Conservation (phyloP, 2,797 vertebrate species). For the Craterocephalus amniculus region DNA sequence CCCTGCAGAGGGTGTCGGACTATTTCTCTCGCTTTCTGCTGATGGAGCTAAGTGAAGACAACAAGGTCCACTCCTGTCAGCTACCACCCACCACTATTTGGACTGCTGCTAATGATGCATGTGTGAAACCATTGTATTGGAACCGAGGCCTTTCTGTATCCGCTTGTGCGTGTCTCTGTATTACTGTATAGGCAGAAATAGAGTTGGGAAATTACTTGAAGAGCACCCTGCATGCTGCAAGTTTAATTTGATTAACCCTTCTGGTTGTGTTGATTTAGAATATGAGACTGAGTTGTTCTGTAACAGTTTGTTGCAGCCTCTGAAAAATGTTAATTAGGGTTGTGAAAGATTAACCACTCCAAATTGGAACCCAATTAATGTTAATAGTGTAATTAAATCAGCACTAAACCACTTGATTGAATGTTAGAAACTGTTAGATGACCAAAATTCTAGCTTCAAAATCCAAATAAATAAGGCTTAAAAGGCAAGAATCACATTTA, state of each 20-base stretch:
- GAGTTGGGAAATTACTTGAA: neutral
- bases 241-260: slow-evolving; percentile 8
- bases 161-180: slow-evolving; percentile 16
- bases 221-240: neutral
- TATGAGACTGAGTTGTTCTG: neutral
- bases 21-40: slow-evolving; percentile 54
- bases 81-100: slow-evolving; percentile 51
- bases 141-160: slow-evolving; percentile 31
- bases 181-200: slow-evolving; percentile 19
- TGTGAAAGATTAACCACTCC: neutral
- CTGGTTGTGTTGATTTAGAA: neutral
- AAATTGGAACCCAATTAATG: too few species aligned
- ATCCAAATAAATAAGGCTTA: neutral
- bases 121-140: slow-evolving; percentile 33
- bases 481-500: neutral
- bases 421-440: neutral
- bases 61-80: slow-evolving; percentile 58
- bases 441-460: neutral
- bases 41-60: slow-evolving; percentile 70
- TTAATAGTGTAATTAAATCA: too few species aligned
- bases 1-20: slow-evolving; percentile 36
- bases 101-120: slow-evolving; percentile 59
- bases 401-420: neutral
- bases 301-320: neutral
- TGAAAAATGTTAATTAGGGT: neutral